phyloP scores from a whole-genome alignment of 1,140 invertebrate species.

The Meloidogyne exigua region DNA sequence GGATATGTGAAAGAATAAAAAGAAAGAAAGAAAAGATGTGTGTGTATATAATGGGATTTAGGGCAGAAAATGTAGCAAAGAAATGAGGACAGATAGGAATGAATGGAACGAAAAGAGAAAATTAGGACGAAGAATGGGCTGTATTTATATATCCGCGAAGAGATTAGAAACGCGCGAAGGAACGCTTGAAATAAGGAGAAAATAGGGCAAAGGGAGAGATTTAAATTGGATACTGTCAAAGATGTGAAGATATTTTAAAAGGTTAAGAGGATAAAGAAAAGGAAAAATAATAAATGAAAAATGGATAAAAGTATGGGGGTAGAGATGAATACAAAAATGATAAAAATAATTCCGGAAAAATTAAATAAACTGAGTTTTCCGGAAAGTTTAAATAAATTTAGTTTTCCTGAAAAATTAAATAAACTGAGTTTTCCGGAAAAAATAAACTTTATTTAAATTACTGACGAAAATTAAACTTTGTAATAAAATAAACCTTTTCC shows the following conservation, averaged over 20 bases:
- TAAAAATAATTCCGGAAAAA: no score
- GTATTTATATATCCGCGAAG: not conserved
- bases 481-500: no score
- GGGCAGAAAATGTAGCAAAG: not conserved
- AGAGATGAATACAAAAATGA: no score
- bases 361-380: no score
- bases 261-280: not conserved
- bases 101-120: not conserved
- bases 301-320: no score
- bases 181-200: not conserved
- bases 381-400: no score
- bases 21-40: not conserved
- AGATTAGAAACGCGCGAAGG: conserved; percentile 1
- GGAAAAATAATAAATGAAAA: no score
- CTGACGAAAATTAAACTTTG: no score
- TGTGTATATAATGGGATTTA: not conserved
- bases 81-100: not conserved
- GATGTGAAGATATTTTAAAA: not conserved
- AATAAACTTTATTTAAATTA: no score
- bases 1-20: not conserved
- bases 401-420: no score
- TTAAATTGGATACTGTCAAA: not conserved
- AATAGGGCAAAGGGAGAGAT: not conserved
- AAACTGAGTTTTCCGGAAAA: no score
- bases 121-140: not conserved